Evolutionary conservation across 2,113 vertebrate species (phyloP).

Genomic region (Butorides virescens): DNA sequence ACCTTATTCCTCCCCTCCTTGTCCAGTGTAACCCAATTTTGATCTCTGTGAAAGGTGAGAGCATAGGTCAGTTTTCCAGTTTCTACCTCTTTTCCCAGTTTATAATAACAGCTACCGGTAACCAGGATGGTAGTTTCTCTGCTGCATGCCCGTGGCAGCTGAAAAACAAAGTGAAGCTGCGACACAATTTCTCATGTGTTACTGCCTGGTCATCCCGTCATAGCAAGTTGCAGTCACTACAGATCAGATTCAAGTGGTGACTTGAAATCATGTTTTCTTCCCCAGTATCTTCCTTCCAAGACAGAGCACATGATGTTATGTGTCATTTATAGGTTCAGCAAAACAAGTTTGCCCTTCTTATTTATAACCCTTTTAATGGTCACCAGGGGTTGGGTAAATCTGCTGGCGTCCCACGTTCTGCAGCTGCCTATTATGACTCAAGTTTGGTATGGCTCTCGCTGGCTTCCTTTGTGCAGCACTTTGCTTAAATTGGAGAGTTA

Average conservation of each 20-base stretch:
- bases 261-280: neutral
- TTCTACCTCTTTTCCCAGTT: neutral
- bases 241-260: neutral
- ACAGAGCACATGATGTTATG: neutral
- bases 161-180: neutral
- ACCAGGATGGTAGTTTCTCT: neutral
- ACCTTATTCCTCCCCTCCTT: neutral
- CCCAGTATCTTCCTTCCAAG: neutral
- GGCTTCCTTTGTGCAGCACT: constrained; percentile 35
- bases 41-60: neutral
- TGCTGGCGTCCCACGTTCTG: neutral
- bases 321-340: neutral
- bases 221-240: neutral
- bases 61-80: neutral
- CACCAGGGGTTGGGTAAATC: constrained; percentile 12
- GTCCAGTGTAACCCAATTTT: neutral
- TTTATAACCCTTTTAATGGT: neutral
- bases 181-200: neutral
- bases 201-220: neutral
- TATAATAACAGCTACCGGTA: neutral
- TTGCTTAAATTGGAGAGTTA: constrained; percentile 52
- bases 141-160: neutral
- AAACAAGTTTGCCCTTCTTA: constrained; percentile 25
- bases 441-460: constrained; percentile 25
- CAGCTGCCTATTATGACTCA: constrained; percentile 57